Conservation (phyloP, 2,888 invertebrate genomes). For the Mesorhabditis belari region DNA sequence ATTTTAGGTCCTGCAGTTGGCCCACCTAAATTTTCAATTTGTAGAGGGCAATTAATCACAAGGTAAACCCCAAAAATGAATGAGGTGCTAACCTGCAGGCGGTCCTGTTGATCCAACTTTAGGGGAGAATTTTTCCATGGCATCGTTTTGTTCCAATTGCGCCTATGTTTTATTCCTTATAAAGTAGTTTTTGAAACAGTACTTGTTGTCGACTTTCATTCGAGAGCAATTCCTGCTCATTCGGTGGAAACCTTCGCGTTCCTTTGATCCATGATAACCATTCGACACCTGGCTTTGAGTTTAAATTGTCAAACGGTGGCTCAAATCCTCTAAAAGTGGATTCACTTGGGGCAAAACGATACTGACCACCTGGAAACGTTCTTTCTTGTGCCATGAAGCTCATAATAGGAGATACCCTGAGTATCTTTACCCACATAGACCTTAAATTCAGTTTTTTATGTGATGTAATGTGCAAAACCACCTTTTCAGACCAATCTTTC, state of each 20-base stretch:
- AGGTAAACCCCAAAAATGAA: constrained; percentile 3
- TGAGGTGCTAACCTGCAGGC: constrained; percentile 11
- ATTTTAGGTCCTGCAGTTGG: constrained; percentile 5
- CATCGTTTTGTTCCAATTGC: constrained; percentile 35
- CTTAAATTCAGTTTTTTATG: constrained; percentile 6
- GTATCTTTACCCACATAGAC: constrained; percentile 42
- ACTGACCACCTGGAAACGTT: constrained; percentile 21
- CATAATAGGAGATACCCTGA: constrained; percentile 43
- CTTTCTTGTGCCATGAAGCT: constrained; percentile 30
- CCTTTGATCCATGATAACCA: constrained; percentile 49
- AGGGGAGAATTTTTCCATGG: constrained; percentile 44
- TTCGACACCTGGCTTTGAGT: constrained; percentile 34
- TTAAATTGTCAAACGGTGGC: constrained; percentile 16
- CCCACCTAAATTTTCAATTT: not conserved
- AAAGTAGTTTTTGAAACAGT: not conserved
- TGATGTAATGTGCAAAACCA: not conserved
- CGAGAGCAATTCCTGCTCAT: constrained; percentile 41
- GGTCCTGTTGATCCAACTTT: constrained; percentile 29
- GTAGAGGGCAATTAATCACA: not conserved
- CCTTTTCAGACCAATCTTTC: constrained; percentile 26
- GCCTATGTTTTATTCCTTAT: constrained; percentile 34
- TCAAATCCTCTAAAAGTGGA: constrained; percentile 43
- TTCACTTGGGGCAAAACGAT: not conserved
- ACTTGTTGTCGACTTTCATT: constrained; percentile 41
- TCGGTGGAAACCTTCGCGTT: constrained; percentile 45